These are phyloP conservation scores for Paracentrotus lividus DNA, from an alignment of 53 echinoderm and acorn worm genomes.

Conservation along the genomic window DNA sequence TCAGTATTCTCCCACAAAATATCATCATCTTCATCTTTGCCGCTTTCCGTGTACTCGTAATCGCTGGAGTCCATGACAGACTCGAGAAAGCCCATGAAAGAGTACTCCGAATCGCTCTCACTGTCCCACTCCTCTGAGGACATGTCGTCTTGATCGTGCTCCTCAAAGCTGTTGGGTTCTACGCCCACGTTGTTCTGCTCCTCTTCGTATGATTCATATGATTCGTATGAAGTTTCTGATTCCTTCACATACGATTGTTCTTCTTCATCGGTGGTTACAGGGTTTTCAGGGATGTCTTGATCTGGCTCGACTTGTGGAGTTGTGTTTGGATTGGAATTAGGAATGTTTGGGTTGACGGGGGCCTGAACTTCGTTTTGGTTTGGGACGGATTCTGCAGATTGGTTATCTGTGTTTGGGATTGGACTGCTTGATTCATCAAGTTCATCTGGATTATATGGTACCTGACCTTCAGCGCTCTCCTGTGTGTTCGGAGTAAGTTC, in stretches of 20 bases:
- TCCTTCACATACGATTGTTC: not conserved
- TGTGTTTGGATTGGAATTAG: not conserved
- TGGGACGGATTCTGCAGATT: not conserved
- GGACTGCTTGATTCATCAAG: not conserved
- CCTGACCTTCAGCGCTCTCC: not conserved
- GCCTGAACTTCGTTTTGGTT: not conserved
- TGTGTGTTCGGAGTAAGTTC: not conserved
- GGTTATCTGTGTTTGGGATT: not conserved
- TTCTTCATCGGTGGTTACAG: not conserved
- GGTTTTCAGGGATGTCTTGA: not conserved
- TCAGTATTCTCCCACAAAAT: not conserved
- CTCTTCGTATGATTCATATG: not conserved
- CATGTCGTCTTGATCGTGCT: not conserved
- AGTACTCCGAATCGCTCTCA: not conserved
- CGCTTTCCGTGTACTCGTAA: not conserved
- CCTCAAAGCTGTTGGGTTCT: not conserved
- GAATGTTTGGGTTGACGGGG: not conserved
- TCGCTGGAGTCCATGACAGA: not conserved
- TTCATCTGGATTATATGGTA: conserved; percentile 18
- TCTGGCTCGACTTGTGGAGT: not conserved
- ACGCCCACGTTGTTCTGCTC: not conserved
- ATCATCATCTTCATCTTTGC: not conserved
- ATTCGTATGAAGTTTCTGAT: not conserved
- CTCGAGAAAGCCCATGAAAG: not conserved
- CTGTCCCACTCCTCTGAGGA: not conserved